Conservation (phyloP, 1,140 invertebrate genomes). For the Lutraria rhynchaena region DNA sequence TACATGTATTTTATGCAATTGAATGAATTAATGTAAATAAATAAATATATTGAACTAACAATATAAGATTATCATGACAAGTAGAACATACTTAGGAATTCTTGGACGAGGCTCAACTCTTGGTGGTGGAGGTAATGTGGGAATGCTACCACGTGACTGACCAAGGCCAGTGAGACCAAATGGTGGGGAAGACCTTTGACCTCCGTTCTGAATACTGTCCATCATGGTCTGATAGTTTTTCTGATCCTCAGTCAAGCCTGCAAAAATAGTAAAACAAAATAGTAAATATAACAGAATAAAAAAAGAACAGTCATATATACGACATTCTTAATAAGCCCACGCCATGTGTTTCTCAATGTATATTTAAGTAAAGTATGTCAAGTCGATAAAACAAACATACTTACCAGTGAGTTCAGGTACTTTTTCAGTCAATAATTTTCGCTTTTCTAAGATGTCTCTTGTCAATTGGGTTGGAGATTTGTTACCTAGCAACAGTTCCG, state of each 20-base stretch:
- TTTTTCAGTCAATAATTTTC: slow-evolving; percentile 60
- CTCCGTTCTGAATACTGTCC: slow-evolving; percentile 26
- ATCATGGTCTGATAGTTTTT: slow-evolving; percentile 65
- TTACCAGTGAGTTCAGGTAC: slow-evolving; percentile 31
- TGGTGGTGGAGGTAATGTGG: slow-evolving; percentile 78
- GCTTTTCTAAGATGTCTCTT: slow-evolving; percentile 41
- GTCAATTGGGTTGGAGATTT: slow-evolving; percentile 49
- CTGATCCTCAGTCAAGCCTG: slow-evolving; percentile 60
- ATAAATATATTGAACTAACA: no score
- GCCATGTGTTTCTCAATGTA: no score
- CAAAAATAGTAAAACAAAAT: no score
- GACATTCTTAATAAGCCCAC: no score
- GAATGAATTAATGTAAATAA: no score
- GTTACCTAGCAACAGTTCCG: slow-evolving; percentile 64
- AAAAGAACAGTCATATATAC: no score
- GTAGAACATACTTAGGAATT: slow-evolving; percentile 68
- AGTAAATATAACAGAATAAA: no score
- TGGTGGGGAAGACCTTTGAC: slow-evolving; percentile 46
- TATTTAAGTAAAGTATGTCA: no score
- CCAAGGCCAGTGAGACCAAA: slow-evolving; percentile 47
- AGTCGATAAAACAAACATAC: no score
- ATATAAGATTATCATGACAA: no score
- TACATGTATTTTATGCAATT: no score
- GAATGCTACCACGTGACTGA: slow-evolving; percentile 36
- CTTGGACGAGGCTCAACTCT: slow-evolving; percentile 74